phyloP scores from a whole-genome alignment of 2,888 invertebrate genomes.

The Caenorhabditis parvicauda region DNA sequence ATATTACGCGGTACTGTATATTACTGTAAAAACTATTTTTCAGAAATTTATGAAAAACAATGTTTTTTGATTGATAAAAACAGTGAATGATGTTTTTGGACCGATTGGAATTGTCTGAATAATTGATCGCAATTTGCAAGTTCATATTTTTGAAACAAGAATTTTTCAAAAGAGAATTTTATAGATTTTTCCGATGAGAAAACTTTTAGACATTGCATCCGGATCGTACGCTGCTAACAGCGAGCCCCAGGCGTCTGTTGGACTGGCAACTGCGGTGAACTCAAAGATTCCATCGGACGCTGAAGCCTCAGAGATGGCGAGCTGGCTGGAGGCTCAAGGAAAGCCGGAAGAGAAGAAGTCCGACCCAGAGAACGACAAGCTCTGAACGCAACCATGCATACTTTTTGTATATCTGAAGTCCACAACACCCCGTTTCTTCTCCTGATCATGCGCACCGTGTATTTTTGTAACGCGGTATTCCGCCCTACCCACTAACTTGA shows the following conservation, averaged over 20 bases:
- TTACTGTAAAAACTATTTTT: too few species aligned
- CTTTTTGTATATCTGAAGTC: background rate
- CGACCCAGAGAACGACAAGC: slow-evolving; percentile 27
- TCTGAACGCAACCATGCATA: slow-evolving; percentile 9
- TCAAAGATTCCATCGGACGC: slow-evolving; percentile 32
- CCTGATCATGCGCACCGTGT: too few species aligned
- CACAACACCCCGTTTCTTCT: background rate
- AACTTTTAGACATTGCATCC: slow-evolving; percentile 11
- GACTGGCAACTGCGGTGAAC: slow-evolving; percentile 34
- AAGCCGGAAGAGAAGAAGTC: too few species aligned
- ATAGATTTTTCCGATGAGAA: slow-evolving; percentile 20
- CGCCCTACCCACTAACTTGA: too few species aligned
- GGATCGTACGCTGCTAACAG: slow-evolving; percentile 32
- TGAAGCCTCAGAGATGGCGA: slow-evolving; percentile 41
- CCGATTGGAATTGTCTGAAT: too few species aligned
- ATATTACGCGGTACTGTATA: too few species aligned
- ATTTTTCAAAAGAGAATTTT: background rate
- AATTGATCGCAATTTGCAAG: too few species aligned
- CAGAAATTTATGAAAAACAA: too few species aligned
- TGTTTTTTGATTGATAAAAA: too few species aligned
- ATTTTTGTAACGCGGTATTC: too few species aligned
- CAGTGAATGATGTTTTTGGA: too few species aligned
- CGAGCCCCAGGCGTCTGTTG: slow-evolving; percentile 37
- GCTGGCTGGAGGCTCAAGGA: slow-evolving; percentile 37
- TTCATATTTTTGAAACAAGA: too few species aligned